Base-by-base conservation (phyloP, 1,140 invertebrate species). In the Intoshia linei region DNA sequence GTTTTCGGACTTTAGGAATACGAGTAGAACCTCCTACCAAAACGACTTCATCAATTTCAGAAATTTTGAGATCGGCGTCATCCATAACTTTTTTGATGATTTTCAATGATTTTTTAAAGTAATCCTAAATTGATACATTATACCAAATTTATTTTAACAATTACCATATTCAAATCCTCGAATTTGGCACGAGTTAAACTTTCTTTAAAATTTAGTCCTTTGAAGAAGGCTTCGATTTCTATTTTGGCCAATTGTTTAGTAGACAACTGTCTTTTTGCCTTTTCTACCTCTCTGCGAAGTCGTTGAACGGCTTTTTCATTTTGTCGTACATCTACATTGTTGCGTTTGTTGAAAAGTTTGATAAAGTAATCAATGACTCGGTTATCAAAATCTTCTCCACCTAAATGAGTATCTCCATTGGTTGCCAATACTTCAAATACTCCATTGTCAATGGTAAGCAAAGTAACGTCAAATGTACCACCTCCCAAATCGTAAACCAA, bases 121-220 rank as follows among this genome's bases (percentile, higher is more conserved):
- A 13, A 34, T 21, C 34, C 13, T 15, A 2, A 38, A 35, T n/a
- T 17, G 3, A 34, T 14, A 34, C n/a, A 17, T 15, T 17, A 34
- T n/a, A 14, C 7, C 5, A 10, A 37, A 34, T 34, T 7, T n/a
- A 6, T n/a, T 34, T n/a, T 19, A 18, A 21, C 20, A 37, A 50
- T 42, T 46, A 63, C 65, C 74, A 92, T 83, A 66, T 95, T 95
- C 50, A 98, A 62, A 59, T 98, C 90, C 56, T 98, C 90, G 55
- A 98, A 98, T 63, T 92, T 93, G 48, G 90, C 87, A 50, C 90
- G 67, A 39, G 90, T 95, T 30, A 98, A 63, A 10, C 79, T 84
- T 62, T 95, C 87, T n/a, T 75, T 83, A 68, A 98, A 98, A 51
- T 98, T 87, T 50, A 92, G 81, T 47, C 84, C 83, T 51, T 98